Evolutionary conservation across 2,113 vertebrate species (phyloP).

Genomic region (Campylorhamphus procurvoides): DNA sequence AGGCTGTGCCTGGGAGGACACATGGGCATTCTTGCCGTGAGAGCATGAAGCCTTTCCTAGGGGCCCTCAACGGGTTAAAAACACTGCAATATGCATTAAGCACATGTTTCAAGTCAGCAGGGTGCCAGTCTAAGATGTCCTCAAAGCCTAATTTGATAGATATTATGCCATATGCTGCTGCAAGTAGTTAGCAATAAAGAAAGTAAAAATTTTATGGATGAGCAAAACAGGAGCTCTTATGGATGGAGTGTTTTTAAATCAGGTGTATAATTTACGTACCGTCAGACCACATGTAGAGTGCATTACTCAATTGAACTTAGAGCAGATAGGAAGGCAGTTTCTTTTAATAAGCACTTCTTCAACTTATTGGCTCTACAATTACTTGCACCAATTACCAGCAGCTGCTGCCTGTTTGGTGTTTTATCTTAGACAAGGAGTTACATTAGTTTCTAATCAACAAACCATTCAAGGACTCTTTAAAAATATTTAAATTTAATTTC

Average conservation of each 20-base stretch:
- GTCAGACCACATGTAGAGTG: slow-evolving; percentile 85
- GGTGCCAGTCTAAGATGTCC: slow-evolving; percentile 84
- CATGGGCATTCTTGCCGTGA: slow-evolving; percentile 11
- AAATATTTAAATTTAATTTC: slow-evolving; percentile 79
- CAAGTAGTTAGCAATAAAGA: slow-evolving; percentile 83
- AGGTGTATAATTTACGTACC: slow-evolving; percentile 88
- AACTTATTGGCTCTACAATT: slow-evolving; percentile 89
- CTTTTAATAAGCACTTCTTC: slow-evolving; percentile 88
- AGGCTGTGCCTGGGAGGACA: not conserved
- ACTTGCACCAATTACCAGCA: slow-evolving; percentile 88
- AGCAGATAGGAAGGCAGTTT: slow-evolving; percentile 85
- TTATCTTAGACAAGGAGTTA: slow-evolving; percentile 82
- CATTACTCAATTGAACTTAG: slow-evolving; percentile 86
- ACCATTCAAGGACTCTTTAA: slow-evolving; percentile 83
- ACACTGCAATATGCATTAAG: slow-evolving; percentile 79
- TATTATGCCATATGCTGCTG: slow-evolving; percentile 84
- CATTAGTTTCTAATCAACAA: slow-evolving; percentile 88
- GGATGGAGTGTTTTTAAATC: slow-evolving; percentile 89
- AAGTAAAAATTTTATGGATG: slow-evolving; percentile 87
- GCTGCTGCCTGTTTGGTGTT: slow-evolving; percentile 85
- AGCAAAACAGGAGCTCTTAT: slow-evolving; percentile 86
- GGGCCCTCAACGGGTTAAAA: slow-evolving; percentile 76
- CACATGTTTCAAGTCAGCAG: slow-evolving; percentile 82
- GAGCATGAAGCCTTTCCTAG: not conserved
- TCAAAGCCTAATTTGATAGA: slow-evolving; percentile 88